Conservation (phyloP, 2,888 invertebrate genomes). For the Parnassius orleans region DNA sequence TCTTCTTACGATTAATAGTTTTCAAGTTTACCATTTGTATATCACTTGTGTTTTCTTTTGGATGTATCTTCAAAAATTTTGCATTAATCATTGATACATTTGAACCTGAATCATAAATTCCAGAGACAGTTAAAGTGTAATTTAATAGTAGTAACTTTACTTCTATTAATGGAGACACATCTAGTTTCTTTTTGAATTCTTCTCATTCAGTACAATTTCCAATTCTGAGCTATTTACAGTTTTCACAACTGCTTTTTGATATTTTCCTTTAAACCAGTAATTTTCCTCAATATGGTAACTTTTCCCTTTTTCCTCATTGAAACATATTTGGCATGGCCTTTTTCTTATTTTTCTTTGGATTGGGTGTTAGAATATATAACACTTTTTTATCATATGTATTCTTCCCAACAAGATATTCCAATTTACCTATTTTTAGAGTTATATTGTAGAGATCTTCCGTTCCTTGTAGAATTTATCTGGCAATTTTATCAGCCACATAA, state of each 20-base stretch:
- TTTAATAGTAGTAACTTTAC: constrained; percentile 24
- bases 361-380: not conserved
- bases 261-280: too few species aligned
- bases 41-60: constrained; percentile 13
- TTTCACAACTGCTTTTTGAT: not conserved
- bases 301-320: too few species aligned
- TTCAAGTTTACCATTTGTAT: constrained; percentile 9
- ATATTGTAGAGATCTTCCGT: too few species aligned
- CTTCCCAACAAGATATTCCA: not conserved
- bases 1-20: constrained; percentile 34
- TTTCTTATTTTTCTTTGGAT: constrained; percentile 3
- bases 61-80: constrained; percentile 30
- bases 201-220: too few species aligned
- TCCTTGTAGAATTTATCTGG: not conserved
- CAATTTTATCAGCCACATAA: not conserved
- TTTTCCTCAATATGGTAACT: too few species aligned
- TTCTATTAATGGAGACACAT: constrained; percentile 36
- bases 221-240: not conserved
- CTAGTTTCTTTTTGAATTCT: constrained; percentile 34
- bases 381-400: not conserved
- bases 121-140: constrained; percentile 27
- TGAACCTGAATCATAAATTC: constrained; percentile 38
- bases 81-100: constrained; percentile 40
- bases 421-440: not conserved
- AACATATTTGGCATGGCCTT: too few species aligned